Percentiles rank a stretch among this genome's conserved stretches.
These are phyloP conservation scores for Paraplagusia blochii DNA, from an alignment of 2,113 vertebrate genomes.

Conservation along the genomic window DNA sequence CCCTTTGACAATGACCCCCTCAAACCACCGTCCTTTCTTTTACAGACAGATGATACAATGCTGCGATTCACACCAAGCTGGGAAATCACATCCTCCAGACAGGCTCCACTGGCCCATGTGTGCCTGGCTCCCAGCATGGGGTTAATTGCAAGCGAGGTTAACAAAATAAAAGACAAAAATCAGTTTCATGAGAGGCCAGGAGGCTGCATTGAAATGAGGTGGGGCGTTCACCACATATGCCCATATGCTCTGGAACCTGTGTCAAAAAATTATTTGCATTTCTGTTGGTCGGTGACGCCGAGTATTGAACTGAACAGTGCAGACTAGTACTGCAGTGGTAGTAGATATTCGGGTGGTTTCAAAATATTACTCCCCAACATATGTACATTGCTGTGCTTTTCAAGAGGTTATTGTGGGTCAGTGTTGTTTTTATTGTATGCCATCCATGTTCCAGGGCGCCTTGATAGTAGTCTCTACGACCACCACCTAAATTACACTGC, in stretches of 20 bases:
- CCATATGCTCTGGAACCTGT: not conserved
- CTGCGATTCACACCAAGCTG: constrained; percentile 55
- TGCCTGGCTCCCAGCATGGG: constrained; percentile 61
- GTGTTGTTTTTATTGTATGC: constrained; percentile 34
- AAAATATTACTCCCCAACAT: too few relatives aligned
- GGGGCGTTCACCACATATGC: constrained; percentile 22
- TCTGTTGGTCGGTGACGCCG: not conserved
- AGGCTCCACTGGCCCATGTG: constrained; percentile 46
- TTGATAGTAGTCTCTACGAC: too few relatives aligned
- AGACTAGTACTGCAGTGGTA: too few relatives aligned
- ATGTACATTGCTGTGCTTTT: not conserved
- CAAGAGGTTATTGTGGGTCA: constrained; percentile 35
- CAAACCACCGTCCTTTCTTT: constrained; percentile 35
- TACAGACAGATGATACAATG: constrained; percentile 72
- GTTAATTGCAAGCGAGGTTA: constrained; percentile 78
- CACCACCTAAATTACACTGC: too few relatives aligned
- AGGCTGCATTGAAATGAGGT: constrained; percentile 46
- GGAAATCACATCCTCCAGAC: constrained; percentile 51
- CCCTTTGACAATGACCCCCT: constrained; percentile 25
- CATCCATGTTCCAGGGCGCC: constrained; percentile 52
- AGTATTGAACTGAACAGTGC: not conserved
- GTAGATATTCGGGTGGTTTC: too few relatives aligned
- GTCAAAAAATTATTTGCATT: constrained; percentile 27
- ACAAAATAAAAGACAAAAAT: constrained; percentile 79
- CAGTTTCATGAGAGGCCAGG: constrained; percentile 57